Conservation (phyloP, 1,140 invertebrate genomes). For the Aphelinus atriplicis region DNA sequence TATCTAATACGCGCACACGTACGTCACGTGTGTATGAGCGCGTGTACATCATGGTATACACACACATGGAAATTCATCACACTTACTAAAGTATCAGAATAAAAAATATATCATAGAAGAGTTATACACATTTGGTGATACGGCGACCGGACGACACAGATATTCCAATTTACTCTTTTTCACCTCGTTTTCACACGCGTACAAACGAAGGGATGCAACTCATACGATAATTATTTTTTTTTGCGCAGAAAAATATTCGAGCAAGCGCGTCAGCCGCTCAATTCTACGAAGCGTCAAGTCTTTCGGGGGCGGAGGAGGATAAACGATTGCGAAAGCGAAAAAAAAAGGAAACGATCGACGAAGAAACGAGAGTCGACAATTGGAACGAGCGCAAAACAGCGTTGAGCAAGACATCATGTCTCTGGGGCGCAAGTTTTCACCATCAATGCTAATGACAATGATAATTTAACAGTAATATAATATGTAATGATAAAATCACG, state of each 20-base stretch:
- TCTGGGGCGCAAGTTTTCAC: constrained; percentile 41
- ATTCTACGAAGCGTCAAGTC: too few relatives aligned
- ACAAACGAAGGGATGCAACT: background rate
- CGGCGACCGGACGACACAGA: constrained; percentile 37
- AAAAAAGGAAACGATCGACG: too few relatives aligned
- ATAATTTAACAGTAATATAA: constrained; percentile 44
- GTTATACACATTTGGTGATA: constrained; percentile 27
- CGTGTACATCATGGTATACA: too few relatives aligned
- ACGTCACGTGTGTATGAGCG: background rate
- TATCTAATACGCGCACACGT: background rate
- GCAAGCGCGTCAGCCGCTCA: background rate
- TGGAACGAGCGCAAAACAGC: background rate
- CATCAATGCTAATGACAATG: constrained; percentile 49
- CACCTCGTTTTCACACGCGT: background rate
- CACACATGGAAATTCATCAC: constrained; percentile 21
- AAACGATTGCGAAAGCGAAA: too few relatives aligned
- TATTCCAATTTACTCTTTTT: background rate
- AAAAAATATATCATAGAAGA: constrained; percentile 38
- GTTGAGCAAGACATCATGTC: constrained; percentile 21
- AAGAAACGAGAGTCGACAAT: background rate
- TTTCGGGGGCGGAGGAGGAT: too few relatives aligned
- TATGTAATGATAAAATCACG: constrained; percentile 34
- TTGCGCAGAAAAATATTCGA: constrained; percentile 12
- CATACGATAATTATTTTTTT: background rate
- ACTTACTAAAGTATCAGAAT: constrained; percentile 29